These are phyloP conservation scores for Caenorhabditis latens DNA, from an alignment of 1,140 invertebrate genomes.

Conservation along the genomic window DNA sequence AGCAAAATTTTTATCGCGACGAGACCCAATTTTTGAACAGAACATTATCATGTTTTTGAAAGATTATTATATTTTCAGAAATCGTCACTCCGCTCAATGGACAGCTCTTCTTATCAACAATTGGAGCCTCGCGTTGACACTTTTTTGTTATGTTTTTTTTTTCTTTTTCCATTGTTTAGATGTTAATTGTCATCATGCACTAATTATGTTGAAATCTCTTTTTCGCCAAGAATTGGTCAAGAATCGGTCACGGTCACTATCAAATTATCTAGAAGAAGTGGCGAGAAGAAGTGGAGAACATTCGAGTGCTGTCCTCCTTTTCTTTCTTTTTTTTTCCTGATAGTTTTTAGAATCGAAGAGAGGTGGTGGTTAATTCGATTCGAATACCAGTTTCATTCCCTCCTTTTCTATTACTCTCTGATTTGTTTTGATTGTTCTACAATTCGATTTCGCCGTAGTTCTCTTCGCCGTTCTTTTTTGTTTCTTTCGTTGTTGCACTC, in stretches of 20 bases:
- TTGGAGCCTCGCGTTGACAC: not conserved
- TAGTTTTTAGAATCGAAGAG: constrained; percentile 13
- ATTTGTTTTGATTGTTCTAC: constrained; percentile 30
- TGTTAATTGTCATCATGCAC: too few species aligned
- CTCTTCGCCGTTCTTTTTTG: not conserved
- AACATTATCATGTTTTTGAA: too few species aligned
- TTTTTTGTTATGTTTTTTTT: not conserved
- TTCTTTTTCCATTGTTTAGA: not conserved
- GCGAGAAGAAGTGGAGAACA: not conserved
- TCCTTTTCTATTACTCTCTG: constrained; percentile 11
- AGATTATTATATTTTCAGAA: too few species aligned
- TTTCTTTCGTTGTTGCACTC: constrained; percentile 3
- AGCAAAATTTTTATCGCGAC: too few species aligned
- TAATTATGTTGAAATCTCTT: not conserved
- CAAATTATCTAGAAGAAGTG: constrained; percentile 16
- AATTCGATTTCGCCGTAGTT: too few species aligned
- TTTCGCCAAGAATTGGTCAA: not conserved
- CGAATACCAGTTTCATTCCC: constrained; percentile 28
- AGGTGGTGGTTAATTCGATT: constrained; percentile 38
- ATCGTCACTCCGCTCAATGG: too few species aligned
- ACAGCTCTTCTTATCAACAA: too few species aligned
- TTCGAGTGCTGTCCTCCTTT: not conserved
- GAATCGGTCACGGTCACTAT: not conserved
- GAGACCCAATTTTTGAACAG: too few species aligned
- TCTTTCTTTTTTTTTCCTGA: not conserved